Evolutionary conservation across 2,797 vertebrate species (phyloP), one percentile per base, ranked within the genome.

Genomic region (Chaetophractus vellerosus): DNA sequence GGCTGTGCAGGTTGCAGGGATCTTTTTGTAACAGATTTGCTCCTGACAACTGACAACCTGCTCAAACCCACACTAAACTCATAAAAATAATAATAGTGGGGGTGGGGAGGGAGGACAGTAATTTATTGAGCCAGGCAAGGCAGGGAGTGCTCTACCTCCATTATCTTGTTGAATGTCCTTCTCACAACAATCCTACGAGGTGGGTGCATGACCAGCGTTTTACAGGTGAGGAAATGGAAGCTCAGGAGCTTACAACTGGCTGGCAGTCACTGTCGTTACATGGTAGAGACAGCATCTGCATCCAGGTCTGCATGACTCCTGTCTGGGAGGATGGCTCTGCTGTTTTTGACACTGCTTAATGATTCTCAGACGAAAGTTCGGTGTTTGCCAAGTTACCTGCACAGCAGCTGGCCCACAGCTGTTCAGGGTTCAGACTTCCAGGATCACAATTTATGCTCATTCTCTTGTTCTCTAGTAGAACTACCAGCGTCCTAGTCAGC

Each of bases 391-490:
- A 28, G 85, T 85, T 78, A 92, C 68, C 59, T 85, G 55, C 1
- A 8, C 63, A 91, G 92, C 95, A 94, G 96, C 96, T 96, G 95
- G 94, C 89, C 69, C 78, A 90, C 88, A 95, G 94, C 97, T 95
- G 96, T 68, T 93, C 66, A 28, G 90, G 68, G 87, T 71, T 68
- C 55, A 71, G 23, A 88, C 45, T 90, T 92, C 81, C 94, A 88
- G 80, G 61, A 91, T 55, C 45, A 41, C 63, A 92, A 85, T 91
- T 79, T 91, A 96, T 14, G 48, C 69, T 72, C 75, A 76, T 94
- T 86, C 83, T 76, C 75, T 63, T 24, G 61, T 52, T 94, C 68
- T 80, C 38, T 36, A 86, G 38, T 72, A 75, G 88, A 75, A 92
- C 55, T 57, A 45, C 50, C 55, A 87, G 84, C 33, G 50, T 63